A percentile compares a stretch with the other conserved stretches of the same genome.
Conservation (phyloP, 2,888 invertebrate genomes). For the Noctua fimbriata region DNA sequence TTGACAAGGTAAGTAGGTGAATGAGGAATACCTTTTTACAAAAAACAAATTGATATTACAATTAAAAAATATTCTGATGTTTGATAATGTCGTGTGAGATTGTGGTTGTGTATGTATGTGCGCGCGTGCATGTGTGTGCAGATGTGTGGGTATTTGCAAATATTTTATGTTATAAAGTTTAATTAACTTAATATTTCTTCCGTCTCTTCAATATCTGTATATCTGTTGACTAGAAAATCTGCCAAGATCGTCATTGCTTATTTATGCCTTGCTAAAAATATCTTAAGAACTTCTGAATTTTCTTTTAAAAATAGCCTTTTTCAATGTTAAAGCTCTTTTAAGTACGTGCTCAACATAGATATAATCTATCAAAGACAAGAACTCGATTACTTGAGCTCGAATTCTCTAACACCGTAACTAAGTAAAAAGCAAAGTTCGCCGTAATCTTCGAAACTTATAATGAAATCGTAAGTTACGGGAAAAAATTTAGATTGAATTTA, state of each 20-base stretch:
- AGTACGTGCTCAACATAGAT: slow-evolving; percentile 17
- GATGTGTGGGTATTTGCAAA: too few relatives aligned
- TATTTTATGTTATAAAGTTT: too few relatives aligned
- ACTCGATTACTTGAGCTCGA: slow-evolving; percentile 33
- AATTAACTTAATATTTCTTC: too few relatives aligned
- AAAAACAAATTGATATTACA: too few relatives aligned
- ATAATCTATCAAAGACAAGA: slow-evolving; percentile 40
- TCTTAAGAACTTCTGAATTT: neutral
- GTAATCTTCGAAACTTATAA: slow-evolving; percentile 60
- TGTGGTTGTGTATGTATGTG: too few relatives aligned
- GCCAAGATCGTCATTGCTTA: neutral
- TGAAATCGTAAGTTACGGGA: slow-evolving; percentile 58
- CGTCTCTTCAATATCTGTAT: too few relatives aligned
- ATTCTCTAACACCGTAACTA: slow-evolving; percentile 35
- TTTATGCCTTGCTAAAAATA: neutral
- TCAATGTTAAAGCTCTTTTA: neutral
- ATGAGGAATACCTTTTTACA: too few relatives aligned
- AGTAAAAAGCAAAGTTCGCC: slow-evolving; percentile 50
- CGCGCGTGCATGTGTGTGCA: too few relatives aligned
- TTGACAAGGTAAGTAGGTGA: too few relatives aligned
- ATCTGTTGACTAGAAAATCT: too few relatives aligned
- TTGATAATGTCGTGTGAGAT: too few relatives aligned
- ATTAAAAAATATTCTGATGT: too few relatives aligned
- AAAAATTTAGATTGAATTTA: slow-evolving; percentile 52
- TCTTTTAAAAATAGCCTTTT: slow-evolving; percentile 1